Conservation (phyloP, 2,797 vertebrate genomes). For the Neosilurus hyrtlii region DNA sequence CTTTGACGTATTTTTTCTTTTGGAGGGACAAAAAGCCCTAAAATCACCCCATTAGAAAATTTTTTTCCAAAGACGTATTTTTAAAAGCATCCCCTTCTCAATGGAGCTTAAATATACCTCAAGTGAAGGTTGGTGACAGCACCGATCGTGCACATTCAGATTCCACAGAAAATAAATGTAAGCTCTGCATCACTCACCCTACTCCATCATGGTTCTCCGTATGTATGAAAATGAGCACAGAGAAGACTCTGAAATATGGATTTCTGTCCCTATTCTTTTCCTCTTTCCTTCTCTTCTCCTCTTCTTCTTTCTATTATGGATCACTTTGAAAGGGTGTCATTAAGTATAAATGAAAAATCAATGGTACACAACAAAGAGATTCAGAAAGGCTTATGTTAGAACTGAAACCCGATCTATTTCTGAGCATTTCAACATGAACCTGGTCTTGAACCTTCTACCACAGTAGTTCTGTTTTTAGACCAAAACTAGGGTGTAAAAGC, state of each 20-base stretch:
- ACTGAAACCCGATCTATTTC: slow-evolving; percentile 40
- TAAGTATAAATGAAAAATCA: slow-evolving; percentile 26
- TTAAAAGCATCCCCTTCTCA: neutral
- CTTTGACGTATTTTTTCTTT: neutral
- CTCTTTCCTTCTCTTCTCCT: slow-evolving; percentile 15
- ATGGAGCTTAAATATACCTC: slow-evolving; percentile 65
- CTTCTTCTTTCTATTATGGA: slow-evolving; percentile 19
- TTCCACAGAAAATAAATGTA: slow-evolving; percentile 58
- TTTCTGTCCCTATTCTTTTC: slow-evolving; percentile 53
- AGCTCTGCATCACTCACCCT: slow-evolving; percentile 52
- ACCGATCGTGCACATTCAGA: slow-evolving; percentile 53
- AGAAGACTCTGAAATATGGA: slow-evolving; percentile 57
- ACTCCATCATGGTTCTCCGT: slow-evolving; percentile 66
- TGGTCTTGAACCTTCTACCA: neutral
- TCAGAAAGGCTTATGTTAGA: slow-evolving; percentile 28
- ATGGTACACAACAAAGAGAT: slow-evolving; percentile 39
- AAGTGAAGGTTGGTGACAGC: slow-evolving; percentile 65
- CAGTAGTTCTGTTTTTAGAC: neutral
- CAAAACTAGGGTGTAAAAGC: no score
- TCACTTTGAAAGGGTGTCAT: slow-evolving; percentile 26
- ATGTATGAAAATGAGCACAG: slow-evolving; percentile 60
- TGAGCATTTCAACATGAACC: slow-evolving; percentile 16
- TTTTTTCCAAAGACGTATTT: neutral
- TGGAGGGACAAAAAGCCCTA: neutral
- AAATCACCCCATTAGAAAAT: neutral